These are phyloP conservation scores for Eira barbara DNA, from an alignment of 2,113 vertebrate species.

Conservation along the genomic window DNA sequence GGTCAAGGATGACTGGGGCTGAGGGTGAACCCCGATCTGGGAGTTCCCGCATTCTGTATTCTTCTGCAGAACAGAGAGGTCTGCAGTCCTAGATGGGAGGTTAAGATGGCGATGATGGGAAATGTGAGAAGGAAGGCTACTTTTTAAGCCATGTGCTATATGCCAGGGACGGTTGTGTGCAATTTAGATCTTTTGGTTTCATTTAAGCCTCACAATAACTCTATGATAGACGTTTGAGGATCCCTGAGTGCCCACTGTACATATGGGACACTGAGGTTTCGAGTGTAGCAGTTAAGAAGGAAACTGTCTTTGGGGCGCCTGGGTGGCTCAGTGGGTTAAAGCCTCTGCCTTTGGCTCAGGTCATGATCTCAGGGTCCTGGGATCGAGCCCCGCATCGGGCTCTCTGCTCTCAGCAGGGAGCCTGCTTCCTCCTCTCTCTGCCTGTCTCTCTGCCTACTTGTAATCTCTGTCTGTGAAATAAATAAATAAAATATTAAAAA, in stretches of 20 bases:
- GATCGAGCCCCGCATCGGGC: no score
- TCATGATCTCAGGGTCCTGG: no score
- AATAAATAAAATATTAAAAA: no score
- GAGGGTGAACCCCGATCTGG: background rate
- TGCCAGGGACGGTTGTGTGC: background rate
- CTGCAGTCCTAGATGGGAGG: background rate
- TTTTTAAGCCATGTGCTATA: background rate
- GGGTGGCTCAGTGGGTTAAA: no score
- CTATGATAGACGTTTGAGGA: background rate
- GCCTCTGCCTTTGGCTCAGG: no score
- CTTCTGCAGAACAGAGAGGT: background rate
- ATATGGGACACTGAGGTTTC: background rate
- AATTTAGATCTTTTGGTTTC: background rate
- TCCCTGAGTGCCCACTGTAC: background rate
- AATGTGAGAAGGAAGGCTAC: background rate
- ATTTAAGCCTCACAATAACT: background rate
- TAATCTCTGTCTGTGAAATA: no score
- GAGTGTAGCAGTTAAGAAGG: constrained; percentile 10
- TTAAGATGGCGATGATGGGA: background rate
- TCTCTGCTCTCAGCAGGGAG: no score
- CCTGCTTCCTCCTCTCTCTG: no score
- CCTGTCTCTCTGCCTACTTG: no score
- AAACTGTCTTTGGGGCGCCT: background rate
- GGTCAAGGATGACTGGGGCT: background rate
- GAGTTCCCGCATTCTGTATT: background rate